Percentiles rank a stretch among this genome's conserved stretches.
Evolutionary conservation across 2,888 invertebrate genomes (phyloP).

Genomic region (Argyresthia goedartella): DNA sequence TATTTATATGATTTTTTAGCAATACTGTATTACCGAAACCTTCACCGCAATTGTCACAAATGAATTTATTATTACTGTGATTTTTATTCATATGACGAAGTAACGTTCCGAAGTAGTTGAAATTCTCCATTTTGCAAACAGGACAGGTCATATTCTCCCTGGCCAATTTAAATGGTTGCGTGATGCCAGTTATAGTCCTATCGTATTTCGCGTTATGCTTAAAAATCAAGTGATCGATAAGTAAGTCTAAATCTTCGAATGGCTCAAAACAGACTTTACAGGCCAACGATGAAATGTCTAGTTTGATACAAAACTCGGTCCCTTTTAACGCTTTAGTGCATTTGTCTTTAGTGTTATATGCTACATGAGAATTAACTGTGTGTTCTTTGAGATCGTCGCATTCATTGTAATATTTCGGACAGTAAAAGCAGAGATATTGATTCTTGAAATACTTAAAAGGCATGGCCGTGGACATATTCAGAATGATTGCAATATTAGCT

Average conservation of each 20-base stretch:
- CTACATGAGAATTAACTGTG: slow-evolving; percentile 13
- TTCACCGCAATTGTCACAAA: slow-evolving; percentile 24
- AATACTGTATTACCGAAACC: slow-evolving; percentile 20
- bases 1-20: slow-evolving; percentile 20
- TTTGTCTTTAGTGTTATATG: slow-evolving; percentile 16
- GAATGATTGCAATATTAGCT: slow-evolving; percentile 18
- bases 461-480: slow-evolving; percentile 24
- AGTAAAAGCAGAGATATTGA: slow-evolving; percentile 29
- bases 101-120: slow-evolving; percentile 21
- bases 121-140: slow-evolving; percentile 11
- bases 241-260: slow-evolving; percentile 14
- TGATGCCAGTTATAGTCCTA: slow-evolving; percentile 14
- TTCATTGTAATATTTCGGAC: slow-evolving; percentile 22
- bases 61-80: slow-evolving; percentile 20
- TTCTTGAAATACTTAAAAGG: slow-evolving; percentile 32
- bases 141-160: slow-evolving; percentile 22
- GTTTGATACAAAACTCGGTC: slow-evolving; percentile 18
- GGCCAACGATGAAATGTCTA: slow-evolving; percentile 21
- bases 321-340: slow-evolving; percentile 20
- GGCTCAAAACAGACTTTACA: slow-evolving; percentile 22
- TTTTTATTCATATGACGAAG: slow-evolving; percentile 23
- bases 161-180: slow-evolving; percentile 21
- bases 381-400: slow-evolving; percentile 21
- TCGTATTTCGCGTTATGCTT: slow-evolving; percentile 21
- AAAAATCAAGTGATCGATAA: slow-evolving; percentile 20